Base-by-base conservation (phyloP, 2,113 vertebrate species). In the Cyanoderma ruficeps region DNA sequence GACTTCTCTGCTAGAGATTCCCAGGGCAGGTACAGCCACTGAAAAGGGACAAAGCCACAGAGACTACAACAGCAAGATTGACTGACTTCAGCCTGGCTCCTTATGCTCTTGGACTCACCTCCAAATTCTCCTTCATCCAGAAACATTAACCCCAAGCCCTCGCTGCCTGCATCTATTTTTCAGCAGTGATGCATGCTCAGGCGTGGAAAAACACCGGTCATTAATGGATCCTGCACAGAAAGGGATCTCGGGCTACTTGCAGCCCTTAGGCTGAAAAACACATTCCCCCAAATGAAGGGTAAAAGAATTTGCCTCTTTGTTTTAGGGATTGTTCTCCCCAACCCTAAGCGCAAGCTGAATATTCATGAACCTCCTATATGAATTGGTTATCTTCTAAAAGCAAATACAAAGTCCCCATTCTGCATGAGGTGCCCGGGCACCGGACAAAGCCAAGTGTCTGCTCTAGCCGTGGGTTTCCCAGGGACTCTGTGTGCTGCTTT, bases 251-350 rank as follows among this genome's bases (percentile, higher is more conserved):
- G 61, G 65, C 90, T 90, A 57, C 64, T 61, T 1, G 2, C 23
- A 80, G 80, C 55, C 78, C 5, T 9, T 35, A 67, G 87, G 87
- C 83, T 87, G 81, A 57, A 75, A 92, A 78, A 46, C 37, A 31
- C 92, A 64, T 92, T 95, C 67, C 60, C 52, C n/a, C 28, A 93
- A 89, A 80, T 68, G 83, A 87, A 92, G 74, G 60, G 90, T 83
- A 37, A 90, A 96, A 93, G 85, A 96, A 94, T 90, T 96, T 94
- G 72, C 65, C 52, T 89, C 86, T 97, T 96, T 96, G 92, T 95
- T 93, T 96, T 87, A 93, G 69, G 80, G 80, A 86, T 76, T 92
- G 80, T 86, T 90, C 88, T 84, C 64, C 89, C 41, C 68, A 78
- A 35, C 49, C 35, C 37, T 81, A 86, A 83, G 90, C 46, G 53